Base-by-base conservation (phyloP, 1,140 invertebrate genomes). In the Oscheius sp. region DNA sequence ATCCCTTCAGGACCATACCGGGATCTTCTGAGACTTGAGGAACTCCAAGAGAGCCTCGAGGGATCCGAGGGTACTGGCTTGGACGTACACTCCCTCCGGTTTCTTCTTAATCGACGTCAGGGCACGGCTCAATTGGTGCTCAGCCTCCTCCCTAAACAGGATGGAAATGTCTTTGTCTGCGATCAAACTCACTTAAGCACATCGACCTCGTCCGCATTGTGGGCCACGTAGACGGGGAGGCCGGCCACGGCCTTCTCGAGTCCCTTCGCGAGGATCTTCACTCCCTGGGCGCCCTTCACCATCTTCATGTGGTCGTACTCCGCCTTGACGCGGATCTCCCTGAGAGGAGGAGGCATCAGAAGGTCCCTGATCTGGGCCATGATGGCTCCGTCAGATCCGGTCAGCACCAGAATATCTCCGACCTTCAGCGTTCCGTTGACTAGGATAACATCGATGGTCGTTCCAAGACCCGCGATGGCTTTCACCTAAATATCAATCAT, bases 371-470 rank as follows among this genome's bases (percentile, higher is more conserved):
- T 95, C 87, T 96, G 93, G 1, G 97, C 99, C 2, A 95, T 92
- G 63, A 99, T 95, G 1, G 97, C 94, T 20, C 96, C 97, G 82
- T 99, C 96, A 2, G 94, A 96, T 35, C 96, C 97, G 10, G 96
- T 95, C 36, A 98, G 85, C 31, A 99, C 89, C 85, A 97, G 91
- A 0, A 92, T 94, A 78, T 99, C 94, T 28, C 94, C 93, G 86
- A 97, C 94, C 49, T 88, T 88, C 31, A 99, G 86, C 20, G 89
- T 91, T 18, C 97, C 97, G 87, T 99, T 99, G 38, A 99, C 92
- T 63, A 99, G 88, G 85, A 99, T 97, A 35, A 95, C 92, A 88
- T 99, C 97, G 82, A 99, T 95, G 3, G 97, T 99, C 67, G 95
- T 99, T 29, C 97, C 97, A 69, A 99, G 87, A 55, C 97, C 97